phyloP scores from a whole-genome alignment of 2,888 invertebrate genomes.

The Keiferia lycopersicella region DNA sequence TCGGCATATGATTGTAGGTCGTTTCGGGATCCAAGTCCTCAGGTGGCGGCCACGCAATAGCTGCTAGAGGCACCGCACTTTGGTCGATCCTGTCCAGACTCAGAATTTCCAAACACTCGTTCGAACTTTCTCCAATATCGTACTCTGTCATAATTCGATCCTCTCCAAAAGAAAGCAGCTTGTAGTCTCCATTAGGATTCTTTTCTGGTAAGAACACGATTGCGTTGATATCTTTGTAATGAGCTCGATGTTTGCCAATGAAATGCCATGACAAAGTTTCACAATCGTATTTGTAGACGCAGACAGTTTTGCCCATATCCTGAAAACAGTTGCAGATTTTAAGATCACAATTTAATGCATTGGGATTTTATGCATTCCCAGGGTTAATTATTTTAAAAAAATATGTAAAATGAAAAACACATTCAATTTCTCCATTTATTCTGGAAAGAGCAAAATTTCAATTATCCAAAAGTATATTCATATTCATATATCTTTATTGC shows the following conservation, averaged over 20 bases:
- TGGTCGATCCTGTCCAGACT: conserved; percentile 83
- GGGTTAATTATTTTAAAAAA: too few species aligned
- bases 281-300: conserved; percentile 70
- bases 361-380: too few species aligned
- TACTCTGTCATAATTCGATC: conserved; percentile 83
- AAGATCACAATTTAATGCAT: neutral
- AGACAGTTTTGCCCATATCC: conserved; percentile 78
- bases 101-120: conserved; percentile 60
- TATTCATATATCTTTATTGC: too few species aligned
- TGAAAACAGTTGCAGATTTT: conserved; percentile 48
- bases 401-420: too few species aligned
- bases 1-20: conserved; percentile 52
- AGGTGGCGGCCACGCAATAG: conserved; percentile 61
- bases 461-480: too few species aligned
- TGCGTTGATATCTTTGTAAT: conserved; percentile 80
- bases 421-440: too few species aligned
- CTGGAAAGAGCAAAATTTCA: too few species aligned
- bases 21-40: conserved; percentile 45
- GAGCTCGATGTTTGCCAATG: conserved; percentile 83
- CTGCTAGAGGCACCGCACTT: conserved; percentile 80
- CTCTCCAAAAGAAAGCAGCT: conserved; percentile 80
- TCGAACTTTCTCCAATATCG: conserved; percentile 70
- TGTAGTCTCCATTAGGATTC: conserved; percentile 55
- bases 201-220: conserved; percentile 77
- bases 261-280: conserved; percentile 69